Base-by-base conservation (phyloP, 2,888 invertebrate species). In the Drosophila kanekoi region DNA sequence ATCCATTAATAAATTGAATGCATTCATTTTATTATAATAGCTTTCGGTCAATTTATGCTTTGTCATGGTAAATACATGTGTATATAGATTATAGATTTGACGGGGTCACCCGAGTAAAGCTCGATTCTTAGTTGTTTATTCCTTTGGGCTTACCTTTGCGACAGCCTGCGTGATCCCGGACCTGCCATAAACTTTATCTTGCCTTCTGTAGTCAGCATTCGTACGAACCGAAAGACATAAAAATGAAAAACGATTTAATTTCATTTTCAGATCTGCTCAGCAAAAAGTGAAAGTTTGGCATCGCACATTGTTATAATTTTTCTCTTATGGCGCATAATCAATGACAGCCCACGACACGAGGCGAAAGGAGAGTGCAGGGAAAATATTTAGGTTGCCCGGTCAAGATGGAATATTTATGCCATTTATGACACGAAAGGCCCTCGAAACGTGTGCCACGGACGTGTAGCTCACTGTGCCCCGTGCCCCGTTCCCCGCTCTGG, bases 381-480 rank as follows among this genome's bases (percentile, higher is more conserved):
- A 79, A 73, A 78, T 86, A 83, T 85, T 85, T 85, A 72, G 89
- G 85, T 87, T 85, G 85, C 65, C 68, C 89, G 85, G 85, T 85
- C 85, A 85, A 85, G 77, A 74, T 83, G 89, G 83, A 89, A 85
- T 89, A 85, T 85, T 85, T 85, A 85, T 85, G 85, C 89, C 85
- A 85, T 85, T 85, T 85, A 85, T 85, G 85, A 89, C 85, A 85
- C 85, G 85, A 89, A 81, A 87, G 81, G 75, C 89, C 87, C 87
- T 87, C 89, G 75, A 69, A 88, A 88, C 84, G 89, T 87, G 89
- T 83, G 76, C 83, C 75, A 69, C 23, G 53, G 59, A 77, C 77
- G 77, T 77, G 62, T 43, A 59, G 10, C 49, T 6, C 13, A n/a
- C 28, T 28, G 3, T 28, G 35, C 35, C 14, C 33, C 48, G 3